A percentile compares a stretch with the other conserved stretches of the same genome.
These are phyloP conservation scores for Halictus ligatus DNA, from an alignment of 2,888 invertebrate genomes.

Conservation along the genomic window DNA sequence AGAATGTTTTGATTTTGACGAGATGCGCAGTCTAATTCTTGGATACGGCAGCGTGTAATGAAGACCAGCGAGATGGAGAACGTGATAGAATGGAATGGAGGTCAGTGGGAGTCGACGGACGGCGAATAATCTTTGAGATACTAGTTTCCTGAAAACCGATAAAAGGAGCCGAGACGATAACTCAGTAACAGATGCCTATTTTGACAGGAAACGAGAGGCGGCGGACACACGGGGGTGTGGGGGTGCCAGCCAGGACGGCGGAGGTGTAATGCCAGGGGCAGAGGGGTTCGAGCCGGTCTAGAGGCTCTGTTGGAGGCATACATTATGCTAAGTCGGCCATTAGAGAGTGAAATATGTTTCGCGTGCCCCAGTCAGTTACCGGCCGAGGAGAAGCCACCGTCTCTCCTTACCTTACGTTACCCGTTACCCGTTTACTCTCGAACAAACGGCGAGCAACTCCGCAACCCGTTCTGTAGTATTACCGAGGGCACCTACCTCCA, in stretches of 20 bases:
- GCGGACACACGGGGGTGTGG: neutral
- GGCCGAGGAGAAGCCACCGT: conserved; percentile 59
- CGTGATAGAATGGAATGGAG: neutral
- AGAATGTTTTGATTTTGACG: too few relatives aligned
- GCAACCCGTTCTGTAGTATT: conserved; percentile 48
- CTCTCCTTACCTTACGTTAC: conserved; percentile 48
- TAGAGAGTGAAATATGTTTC: conserved; percentile 81
- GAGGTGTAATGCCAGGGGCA: conserved; percentile 36
- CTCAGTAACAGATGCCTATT: conserved; percentile 63
- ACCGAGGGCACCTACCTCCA: conserved; percentile 32
- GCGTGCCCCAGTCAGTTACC: conserved; percentile 80
- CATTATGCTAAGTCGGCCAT: conserved; percentile 81
- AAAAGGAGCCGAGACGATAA: conserved; percentile 51
- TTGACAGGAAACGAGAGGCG: conserved; percentile 53
- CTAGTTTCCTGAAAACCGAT: conserved; percentile 23
- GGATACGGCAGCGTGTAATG: neutral
- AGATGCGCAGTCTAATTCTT: neutral
- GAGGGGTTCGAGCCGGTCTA: conserved; percentile 38
- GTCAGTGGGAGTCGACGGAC: neutral
- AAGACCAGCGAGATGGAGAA: neutral
- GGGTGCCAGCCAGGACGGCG: conserved; percentile 25
- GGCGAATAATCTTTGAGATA: neutral
- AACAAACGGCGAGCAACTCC: conserved; percentile 61
- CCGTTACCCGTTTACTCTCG: conserved; percentile 50
- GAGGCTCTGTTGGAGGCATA: conserved; percentile 76